Base-by-base conservation (phyloP, 2,888 invertebrate species). In the Dione juno region DNA sequence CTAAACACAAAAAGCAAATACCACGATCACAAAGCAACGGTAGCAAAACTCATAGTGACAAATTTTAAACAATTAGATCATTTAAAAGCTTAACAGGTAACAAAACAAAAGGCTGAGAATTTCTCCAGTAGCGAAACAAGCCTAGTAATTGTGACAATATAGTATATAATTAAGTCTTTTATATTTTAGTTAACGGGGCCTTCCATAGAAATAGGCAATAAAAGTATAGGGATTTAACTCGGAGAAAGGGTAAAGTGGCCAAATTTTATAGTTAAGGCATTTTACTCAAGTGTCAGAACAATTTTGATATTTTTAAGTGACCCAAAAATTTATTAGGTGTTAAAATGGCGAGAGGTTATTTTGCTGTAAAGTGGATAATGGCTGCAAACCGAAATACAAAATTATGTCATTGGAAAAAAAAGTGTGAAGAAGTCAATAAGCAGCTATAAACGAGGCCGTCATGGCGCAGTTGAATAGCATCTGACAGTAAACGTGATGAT, bases 181-280 rank as follows among this genome's bases (percentile, higher is more conserved):
- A 52, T 54, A 73, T 6, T n/a, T 48, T 40, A 78, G 79, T 7
- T 70, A 77, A 75, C 75, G 76, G 77, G 16, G 16, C 35, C 76
- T 14, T 40, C 14, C 58, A 48, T 28, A 61, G 64, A 53, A 48
- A 9, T 78, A 77, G 74, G 71, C 70, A 69, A 77, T 84, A 85
- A 84, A 83, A 53, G 57, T 40, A 40, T 59, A 67, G 19, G 45
- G 40, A 37, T 37, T 53, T 66, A 70, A 66, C 67, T 80, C 75
- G 79, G 64, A 69, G 79, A 84, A 87, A 84, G 85, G 82, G 82
- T 78, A 78, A 65, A 71, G 82, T 84, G 84, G 86, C 83, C 82
- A 86, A 82, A 82, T 73, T 86, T 84, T 86, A 83, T 66, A 58
- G 68, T 37, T 53, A 45, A n/a, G 21, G 35, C n/a, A 37, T 37